These are phyloP conservation scores for Trilocha varians DNA, from an alignment of 2,888 invertebrate species.

Conservation along the genomic window DNA sequence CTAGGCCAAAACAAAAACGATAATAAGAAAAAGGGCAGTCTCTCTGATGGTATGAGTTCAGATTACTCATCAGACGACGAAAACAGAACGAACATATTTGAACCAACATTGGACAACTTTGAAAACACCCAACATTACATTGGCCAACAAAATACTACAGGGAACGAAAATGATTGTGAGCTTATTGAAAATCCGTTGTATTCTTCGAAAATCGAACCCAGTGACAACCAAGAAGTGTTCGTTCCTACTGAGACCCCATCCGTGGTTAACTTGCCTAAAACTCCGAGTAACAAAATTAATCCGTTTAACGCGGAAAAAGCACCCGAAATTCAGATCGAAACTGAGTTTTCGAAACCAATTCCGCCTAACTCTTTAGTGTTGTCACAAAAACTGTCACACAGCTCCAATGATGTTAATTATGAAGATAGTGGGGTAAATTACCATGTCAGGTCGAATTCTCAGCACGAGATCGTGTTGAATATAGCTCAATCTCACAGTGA, in stretches of 20 bases:
- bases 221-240: conserved; percentile 64
- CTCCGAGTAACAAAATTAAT: conserved; percentile 52
- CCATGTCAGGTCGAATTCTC: conserved; percentile 71
- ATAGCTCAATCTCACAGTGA: conserved; percentile 87
- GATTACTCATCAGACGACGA: conserved; percentile 72
- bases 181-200: conserved; percentile 62
- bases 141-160: conserved; percentile 30
- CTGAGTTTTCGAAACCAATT: conserved; percentile 43
- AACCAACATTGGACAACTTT: conserved; percentile 64
- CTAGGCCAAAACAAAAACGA: conserved; percentile 57
- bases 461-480: conserved; percentile 79
- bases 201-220: conserved; percentile 61
- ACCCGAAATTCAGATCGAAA: conserved; percentile 76
- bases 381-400: conserved; percentile 78
- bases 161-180: conserved; percentile 52
- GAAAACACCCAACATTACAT: conserved; percentile 66
- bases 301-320: conserved; percentile 62
- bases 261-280: conserved; percentile 39
- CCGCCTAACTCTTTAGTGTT: conserved; percentile 73
- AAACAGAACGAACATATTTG: conserved; percentile 60
- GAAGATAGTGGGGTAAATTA: conserved; percentile 38
- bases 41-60: conserved; percentile 76
- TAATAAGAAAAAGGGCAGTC: conserved; percentile 76
- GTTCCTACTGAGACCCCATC: conserved; percentile 70
- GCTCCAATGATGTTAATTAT: conserved; percentile 77